phyloP scores from a whole-genome alignment of 2,797 vertebrate genomes.

The Cyprinodon diabolis region DNA sequence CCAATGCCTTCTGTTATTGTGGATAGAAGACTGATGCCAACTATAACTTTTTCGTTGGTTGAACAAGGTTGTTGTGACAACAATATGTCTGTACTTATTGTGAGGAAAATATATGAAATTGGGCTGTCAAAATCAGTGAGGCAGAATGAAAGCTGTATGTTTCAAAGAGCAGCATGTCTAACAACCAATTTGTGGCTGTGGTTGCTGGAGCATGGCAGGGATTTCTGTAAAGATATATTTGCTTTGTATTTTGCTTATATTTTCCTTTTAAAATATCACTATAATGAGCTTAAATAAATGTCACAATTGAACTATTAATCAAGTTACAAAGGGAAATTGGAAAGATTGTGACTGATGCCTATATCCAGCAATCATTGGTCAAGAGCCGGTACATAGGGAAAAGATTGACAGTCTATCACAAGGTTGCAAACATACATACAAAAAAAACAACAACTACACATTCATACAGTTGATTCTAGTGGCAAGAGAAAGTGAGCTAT shows the following conservation, averaged over 20 bases:
- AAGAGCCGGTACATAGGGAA: too few species aligned
- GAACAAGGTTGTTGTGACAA: constrained; percentile 56
- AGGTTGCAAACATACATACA: too few species aligned
- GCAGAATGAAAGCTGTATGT: constrained; percentile 61
- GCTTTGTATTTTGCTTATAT: not conserved
- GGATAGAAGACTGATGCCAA: constrained; percentile 34
- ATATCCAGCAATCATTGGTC: too few species aligned
- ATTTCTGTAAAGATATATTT: constrained; percentile 24
- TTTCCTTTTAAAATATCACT: constrained; percentile 20
- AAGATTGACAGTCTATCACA: too few species aligned
- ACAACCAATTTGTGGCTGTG: constrained; percentile 59
- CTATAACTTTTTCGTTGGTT: constrained; percentile 44
- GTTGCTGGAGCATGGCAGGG: constrained; percentile 30
- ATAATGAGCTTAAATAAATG: constrained; percentile 10
- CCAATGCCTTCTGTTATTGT: constrained; percentile 8
- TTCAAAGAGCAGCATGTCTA: constrained; percentile 51
- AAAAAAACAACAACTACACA: too few species aligned
- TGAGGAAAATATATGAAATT: constrained; percentile 55
- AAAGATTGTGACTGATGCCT: too few species aligned
- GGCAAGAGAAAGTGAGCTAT: too few species aligned
- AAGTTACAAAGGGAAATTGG: not conserved
- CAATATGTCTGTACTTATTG: constrained; percentile 45
- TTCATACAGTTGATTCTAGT: too few species aligned
- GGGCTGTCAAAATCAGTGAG: constrained; percentile 53
- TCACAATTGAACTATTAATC: constrained; percentile 19